phyloP scores from a whole-genome alignment of 2,888 invertebrate genomes.

The Smittia sp. region DNA sequence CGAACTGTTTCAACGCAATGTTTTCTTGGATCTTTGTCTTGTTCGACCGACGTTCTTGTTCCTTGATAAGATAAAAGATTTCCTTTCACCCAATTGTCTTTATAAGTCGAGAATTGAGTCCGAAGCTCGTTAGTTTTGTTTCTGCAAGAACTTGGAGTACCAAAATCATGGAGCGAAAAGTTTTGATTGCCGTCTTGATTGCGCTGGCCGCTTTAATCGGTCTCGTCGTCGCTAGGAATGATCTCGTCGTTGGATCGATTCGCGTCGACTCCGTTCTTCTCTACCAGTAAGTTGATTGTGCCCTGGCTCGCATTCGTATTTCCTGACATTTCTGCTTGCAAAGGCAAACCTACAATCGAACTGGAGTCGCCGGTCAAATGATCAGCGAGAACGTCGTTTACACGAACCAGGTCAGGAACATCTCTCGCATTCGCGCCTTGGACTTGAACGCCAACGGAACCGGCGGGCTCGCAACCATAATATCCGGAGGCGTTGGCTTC shows the following conservation, averaged over 20 bases:
- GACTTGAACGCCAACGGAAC: constrained; percentile 28
- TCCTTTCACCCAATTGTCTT: not conserved
- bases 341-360: constrained; percentile 24
- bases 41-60: not conserved
- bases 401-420: constrained; percentile 8
- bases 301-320: not conserved
- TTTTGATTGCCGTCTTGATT: not conserved
- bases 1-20: not conserved
- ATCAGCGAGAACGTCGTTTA: not conserved
- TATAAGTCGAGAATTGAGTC: not conserved
- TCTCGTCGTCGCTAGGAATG: not conserved
- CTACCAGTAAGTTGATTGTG: constrained; percentile 3
- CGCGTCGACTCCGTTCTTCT: not conserved
- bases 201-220: not conserved
- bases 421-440: constrained; percentile 37
- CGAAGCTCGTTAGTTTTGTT: not conserved
- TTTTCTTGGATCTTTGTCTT: not conserved
- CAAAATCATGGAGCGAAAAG: constrained; percentile 11
- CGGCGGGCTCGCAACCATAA: constrained; percentile 39
- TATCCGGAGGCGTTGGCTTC: constrained; percentile 39
- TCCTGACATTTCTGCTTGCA: not conserved
- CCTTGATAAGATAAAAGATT: not conserved
- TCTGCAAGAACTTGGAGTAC: constrained; percentile 26
- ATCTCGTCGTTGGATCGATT: constrained; percentile 34
- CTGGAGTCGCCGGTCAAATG: constrained; percentile 26